Conservation (phyloP, 2,797 vertebrate species). For the Luscinia megarhynchos region DNA sequence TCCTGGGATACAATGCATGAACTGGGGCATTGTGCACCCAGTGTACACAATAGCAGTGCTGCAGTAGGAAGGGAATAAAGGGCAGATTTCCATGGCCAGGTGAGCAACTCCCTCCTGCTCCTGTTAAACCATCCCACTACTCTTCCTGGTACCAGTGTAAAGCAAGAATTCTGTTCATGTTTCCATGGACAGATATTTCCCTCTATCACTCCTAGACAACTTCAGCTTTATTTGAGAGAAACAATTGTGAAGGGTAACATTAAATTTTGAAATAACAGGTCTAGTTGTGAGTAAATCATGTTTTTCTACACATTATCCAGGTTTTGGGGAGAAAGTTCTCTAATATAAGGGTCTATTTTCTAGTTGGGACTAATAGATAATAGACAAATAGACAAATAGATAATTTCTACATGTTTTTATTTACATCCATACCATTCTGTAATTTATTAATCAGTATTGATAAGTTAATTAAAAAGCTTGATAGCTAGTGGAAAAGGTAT, state of each 20-base stretch:
- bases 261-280: background rate
- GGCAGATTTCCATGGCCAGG: background rate
- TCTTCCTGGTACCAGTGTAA: background rate
- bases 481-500: background rate
- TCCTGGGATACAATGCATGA: background rate
- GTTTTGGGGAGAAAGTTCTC: background rate
- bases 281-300: background rate
- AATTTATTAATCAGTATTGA: background rate
- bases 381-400: background rate
- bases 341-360: background rate
- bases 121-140: background rate
- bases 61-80: background rate
- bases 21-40: background rate
- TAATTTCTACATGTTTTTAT: background rate
- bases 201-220: background rate
- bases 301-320: background rate
- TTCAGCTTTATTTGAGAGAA: background rate
- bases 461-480: background rate
- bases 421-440: background rate
- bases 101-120: background rate
- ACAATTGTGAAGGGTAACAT: rapidly evolving
- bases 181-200: background rate
- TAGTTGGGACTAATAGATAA: background rate
- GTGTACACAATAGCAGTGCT: too few species aligned
- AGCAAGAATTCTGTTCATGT: background rate